A percentile compares a stretch with the other conserved stretches of the same genome.
These are phyloP conservation scores for Phyllopteryx taeniolatus DNA, from an alignment of 2,113 vertebrate species.

Conservation along the genomic window DNA sequence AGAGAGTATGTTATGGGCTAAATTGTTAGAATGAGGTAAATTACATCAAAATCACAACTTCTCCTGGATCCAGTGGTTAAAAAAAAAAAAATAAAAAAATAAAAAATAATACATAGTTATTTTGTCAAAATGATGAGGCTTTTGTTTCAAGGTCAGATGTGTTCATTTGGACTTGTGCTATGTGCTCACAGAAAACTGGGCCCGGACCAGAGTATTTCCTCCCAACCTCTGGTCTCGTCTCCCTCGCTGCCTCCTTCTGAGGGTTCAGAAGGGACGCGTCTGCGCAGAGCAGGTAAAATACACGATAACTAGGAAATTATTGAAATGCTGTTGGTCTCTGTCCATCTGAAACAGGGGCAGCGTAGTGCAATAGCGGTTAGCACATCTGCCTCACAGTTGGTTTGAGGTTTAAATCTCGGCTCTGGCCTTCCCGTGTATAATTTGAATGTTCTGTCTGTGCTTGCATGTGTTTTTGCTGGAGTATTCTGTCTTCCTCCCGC, in stretches of 20 bases:
- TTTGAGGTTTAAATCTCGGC: background rate
- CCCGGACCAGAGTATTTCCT: conserved; percentile 74
- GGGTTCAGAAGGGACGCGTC: conserved; percentile 79
- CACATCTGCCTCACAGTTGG: background rate
- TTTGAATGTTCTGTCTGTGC: background rate
- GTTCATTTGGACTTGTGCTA: conserved; percentile 5
- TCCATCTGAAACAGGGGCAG: background rate
- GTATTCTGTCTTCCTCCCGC: background rate
- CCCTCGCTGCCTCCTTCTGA: conserved; percentile 68
- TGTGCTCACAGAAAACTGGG: conserved; percentile 74
- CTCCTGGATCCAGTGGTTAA: background rate
- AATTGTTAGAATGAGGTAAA: background rate
- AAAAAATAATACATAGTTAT: background rate
- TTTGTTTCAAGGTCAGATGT: background rate
- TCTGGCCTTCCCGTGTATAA: background rate
- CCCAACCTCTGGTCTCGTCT: conserved; percentile 76
- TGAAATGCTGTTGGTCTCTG: background rate
- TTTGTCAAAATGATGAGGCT: background rate
- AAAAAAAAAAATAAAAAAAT: background rate
- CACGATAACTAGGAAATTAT: background rate
- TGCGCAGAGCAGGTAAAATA: conserved; percentile 82
- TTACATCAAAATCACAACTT: background rate
- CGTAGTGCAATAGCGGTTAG: background rate
- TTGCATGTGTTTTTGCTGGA: background rate
- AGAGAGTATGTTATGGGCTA: background rate